These are phyloP conservation scores for Trichechus manatus DNA, from an alignment of 2,113 vertebrate species.

Conservation along the genomic window DNA sequence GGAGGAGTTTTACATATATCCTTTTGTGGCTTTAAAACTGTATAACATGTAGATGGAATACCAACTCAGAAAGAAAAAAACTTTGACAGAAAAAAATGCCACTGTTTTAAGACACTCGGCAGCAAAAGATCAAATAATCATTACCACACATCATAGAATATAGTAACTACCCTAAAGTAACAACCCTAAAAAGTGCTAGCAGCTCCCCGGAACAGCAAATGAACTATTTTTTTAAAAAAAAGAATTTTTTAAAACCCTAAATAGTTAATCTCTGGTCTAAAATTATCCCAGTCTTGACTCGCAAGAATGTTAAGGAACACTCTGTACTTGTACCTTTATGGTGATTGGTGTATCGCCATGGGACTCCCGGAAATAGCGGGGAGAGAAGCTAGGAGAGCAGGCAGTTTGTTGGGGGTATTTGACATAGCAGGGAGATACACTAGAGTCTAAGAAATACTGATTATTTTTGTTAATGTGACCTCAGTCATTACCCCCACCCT, in stretches of 20 bases:
- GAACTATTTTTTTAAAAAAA: neutral
- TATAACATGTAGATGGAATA: neutral
- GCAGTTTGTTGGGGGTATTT: neutral
- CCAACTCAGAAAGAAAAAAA: neutral
- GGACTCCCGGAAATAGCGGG: neutral
- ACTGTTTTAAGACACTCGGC: slow-evolving; percentile 23
- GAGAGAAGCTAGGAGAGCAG: neutral
- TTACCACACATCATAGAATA: neutral
- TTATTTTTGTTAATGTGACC: neutral
- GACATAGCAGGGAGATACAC: neutral
- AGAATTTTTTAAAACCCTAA: neutral
- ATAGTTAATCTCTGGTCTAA: slow-evolving; percentile 5
- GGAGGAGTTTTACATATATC: neutral
- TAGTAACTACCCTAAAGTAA: neutral
- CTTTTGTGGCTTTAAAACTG: slow-evolving; percentile 14
- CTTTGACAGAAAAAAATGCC: neutral
- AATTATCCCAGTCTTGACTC: neutral
- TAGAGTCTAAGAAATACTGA: neutral
- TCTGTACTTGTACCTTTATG: neutral
- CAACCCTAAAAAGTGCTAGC: slow-evolving; percentile 1
- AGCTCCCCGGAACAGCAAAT: neutral
- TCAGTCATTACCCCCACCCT: neutral
- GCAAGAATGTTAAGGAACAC: neutral
- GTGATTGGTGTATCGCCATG: neutral
- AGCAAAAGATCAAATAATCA: neutral